Evolutionary conservation across 2,797 vertebrate genomes (phyloP).

Genomic region (Chanos chanos): DNA sequence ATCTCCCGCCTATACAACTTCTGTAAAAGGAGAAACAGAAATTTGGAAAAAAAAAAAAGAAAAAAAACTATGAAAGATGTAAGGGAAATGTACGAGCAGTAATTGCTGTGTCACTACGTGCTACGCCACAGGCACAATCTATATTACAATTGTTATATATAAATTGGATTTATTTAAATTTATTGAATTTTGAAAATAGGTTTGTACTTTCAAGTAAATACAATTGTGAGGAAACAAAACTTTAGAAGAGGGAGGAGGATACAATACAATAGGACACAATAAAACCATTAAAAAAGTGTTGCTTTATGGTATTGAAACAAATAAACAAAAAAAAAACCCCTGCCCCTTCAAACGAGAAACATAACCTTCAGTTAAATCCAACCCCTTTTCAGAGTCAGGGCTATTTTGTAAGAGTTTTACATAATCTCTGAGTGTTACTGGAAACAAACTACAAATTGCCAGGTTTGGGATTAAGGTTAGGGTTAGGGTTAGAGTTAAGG

Average conservation of each 20-base stretch:
- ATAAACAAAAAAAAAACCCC: not conserved
- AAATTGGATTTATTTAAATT: no score
- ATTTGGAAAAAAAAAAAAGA: conserved; percentile 15
- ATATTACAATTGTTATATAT: no score
- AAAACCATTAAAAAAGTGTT: not conserved
- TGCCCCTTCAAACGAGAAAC: not conserved
- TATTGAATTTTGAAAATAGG: no score
- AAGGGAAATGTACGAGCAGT: no score
- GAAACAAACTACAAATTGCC: no score
- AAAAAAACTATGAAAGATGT: not conserved
- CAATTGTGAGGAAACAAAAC: no score
- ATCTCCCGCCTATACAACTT: conserved; percentile 88
- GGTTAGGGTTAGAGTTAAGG: no score
- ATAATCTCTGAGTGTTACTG: not conserved
- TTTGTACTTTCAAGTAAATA: no score
- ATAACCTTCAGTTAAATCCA: not conserved
- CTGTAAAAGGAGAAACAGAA: conserved; percentile 55
- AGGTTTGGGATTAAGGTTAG: not conserved
- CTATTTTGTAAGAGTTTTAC: not conserved
- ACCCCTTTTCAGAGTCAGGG: not conserved
- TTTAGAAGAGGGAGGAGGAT: no score
- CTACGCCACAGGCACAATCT: no score
- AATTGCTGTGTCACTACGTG: no score
- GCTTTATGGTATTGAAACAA: not conserved
- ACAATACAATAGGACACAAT: no score